Evolutionary conservation across 2,113 vertebrate species (phyloP).

Genomic region (Dolichallabes microphthalmus): DNA sequence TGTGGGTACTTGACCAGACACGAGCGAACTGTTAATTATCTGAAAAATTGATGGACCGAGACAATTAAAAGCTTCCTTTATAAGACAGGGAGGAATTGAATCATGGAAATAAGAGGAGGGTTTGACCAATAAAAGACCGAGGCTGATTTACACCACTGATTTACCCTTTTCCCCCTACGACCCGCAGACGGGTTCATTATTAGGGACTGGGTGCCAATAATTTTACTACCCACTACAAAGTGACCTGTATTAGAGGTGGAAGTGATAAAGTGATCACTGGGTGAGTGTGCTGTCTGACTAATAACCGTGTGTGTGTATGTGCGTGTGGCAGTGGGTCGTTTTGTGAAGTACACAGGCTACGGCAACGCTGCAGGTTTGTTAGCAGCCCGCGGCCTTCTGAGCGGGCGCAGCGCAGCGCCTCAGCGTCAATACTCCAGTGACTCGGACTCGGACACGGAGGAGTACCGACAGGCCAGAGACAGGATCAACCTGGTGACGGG

Average conservation of each 20-base stretch:
- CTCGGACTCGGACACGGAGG: slow-evolving; percentile 79
- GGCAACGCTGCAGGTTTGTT: slow-evolving; percentile 79
- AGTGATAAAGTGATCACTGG: not conserved
- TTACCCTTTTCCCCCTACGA: no score
- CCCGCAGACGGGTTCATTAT: no score
- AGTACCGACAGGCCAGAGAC: slow-evolving; percentile 72
- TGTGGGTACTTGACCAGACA: no score
- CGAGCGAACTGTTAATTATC: no score
- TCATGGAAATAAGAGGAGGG: no score
- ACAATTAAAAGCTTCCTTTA: no score
- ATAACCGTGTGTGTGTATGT: slow-evolving; percentile 9
- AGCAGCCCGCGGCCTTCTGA: slow-evolving; percentile 73
- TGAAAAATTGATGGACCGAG: no score
- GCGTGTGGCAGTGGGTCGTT: slow-evolving; percentile 69
- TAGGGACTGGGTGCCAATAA: not conserved
- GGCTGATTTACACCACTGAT: not conserved
- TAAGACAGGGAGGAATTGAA: no score
- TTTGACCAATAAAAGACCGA: not conserved
- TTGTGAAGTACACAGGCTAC: slow-evolving; percentile 81
- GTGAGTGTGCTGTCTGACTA: not conserved
- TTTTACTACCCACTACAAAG: not conserved
- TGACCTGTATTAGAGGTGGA: not conserved
- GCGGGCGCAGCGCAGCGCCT: slow-evolving; percentile 45
- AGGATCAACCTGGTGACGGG: slow-evolving; percentile 77
- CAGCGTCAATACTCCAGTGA: slow-evolving; percentile 72